Evolutionary conservation across 2,888 invertebrate genomes (phyloP).

Genomic region (Drosophila trichaetosa): DNA sequence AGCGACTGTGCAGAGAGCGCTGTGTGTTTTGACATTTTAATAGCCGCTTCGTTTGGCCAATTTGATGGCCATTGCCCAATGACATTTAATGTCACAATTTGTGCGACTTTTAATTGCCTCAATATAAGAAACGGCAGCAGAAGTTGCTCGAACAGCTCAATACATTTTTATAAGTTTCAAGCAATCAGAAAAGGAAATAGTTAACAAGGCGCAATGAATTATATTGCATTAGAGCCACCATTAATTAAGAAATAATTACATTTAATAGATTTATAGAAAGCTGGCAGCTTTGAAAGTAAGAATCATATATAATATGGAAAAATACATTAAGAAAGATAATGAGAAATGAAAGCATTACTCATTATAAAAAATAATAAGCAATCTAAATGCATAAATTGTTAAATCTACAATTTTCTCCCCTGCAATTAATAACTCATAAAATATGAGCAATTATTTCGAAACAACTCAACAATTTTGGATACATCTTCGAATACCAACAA

Average conservation of each 20-base stretch:
- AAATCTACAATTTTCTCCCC: not conserved
- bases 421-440: slow-evolving; percentile 5
- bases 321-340: not conserved
- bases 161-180: not conserved
- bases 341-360: not conserved
- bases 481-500: not conserved
- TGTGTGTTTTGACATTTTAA: slow-evolving; percentile 76
- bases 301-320: not conserved
- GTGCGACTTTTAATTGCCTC: slow-evolving; percentile 56
- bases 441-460: slow-evolving; percentile 4
- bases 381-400: not conserved
- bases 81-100: slow-evolving; percentile 76
- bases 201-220: not conserved
- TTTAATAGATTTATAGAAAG: not conserved
- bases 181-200: not conserved
- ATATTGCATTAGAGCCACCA: not conserved
- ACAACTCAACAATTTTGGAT: not conserved
- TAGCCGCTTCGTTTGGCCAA: slow-evolving; percentile 62
- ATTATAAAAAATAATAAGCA: not conserved
- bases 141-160: not conserved
- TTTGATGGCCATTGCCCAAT: slow-evolving; percentile 58
- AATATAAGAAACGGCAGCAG: slow-evolving; percentile 3
- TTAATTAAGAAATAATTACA: not conserved
- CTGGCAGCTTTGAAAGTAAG: not conserved
- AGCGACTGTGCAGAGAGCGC: slow-evolving; percentile 35